A percentile compares a stretch with the other conserved stretches of the same genome.
These are phyloP conservation scores for Hylomyscus alleni DNA, from an alignment of 2,797 vertebrate genomes.

Conservation along the genomic window DNA sequence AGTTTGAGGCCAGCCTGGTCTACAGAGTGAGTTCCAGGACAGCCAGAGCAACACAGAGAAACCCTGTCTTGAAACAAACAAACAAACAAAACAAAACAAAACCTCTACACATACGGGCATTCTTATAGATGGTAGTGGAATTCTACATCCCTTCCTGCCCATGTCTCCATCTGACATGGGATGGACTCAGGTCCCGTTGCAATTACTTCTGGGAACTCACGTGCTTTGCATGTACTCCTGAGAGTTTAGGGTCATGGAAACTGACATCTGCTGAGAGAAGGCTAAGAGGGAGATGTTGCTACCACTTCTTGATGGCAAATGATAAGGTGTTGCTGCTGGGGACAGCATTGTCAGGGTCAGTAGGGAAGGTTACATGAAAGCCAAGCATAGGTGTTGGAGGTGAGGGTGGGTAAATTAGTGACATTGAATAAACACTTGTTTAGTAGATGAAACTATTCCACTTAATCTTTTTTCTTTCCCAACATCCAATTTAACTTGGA, in stretches of 20 bases:
- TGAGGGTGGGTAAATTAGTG: background rate
- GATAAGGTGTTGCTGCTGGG: background rate
- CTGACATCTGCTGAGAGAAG: background rate
- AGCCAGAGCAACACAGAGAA: too few relatives aligned
- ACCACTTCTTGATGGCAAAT: background rate
- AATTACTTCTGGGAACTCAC: background rate
- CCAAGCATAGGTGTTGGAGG: background rate
- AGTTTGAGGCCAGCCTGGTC: too few relatives aligned
- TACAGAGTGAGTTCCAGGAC: too few relatives aligned
- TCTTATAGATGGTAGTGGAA: background rate
- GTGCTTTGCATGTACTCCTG: background rate
- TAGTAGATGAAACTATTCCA: background rate
- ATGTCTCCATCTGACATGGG: accelerated
- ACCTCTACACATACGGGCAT: background rate
- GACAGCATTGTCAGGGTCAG: background rate
- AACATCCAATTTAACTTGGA: background rate
- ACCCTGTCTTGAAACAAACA: too few relatives aligned
- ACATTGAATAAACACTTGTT: background rate
- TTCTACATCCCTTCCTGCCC: background rate
- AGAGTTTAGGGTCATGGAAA: background rate
- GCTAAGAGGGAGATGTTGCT: background rate
- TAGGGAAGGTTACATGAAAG: background rate
- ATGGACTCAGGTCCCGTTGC: background rate
- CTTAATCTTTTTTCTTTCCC: background rate
- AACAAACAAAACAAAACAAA: too few relatives aligned